Conservation (phyloP, 2,888 invertebrate genomes). For the Cylindroiulus punctatus region DNA sequence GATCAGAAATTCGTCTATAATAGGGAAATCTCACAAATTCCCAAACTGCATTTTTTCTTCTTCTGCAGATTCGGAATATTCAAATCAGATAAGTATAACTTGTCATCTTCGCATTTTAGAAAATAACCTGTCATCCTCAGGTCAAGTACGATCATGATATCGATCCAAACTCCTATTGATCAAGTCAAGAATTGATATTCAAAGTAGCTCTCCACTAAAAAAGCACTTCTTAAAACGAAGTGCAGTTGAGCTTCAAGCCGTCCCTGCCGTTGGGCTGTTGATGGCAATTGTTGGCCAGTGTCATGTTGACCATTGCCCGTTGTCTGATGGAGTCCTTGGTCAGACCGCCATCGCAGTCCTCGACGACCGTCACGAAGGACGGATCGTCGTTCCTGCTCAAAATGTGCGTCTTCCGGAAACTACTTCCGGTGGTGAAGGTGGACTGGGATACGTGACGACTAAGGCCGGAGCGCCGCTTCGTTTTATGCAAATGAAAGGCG, state of each 20-base stretch:
- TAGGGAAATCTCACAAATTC: no score
- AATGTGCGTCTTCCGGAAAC: slow-evolving; percentile 49
- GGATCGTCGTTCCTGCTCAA: slow-evolving; percentile 1
- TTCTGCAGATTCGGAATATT: no score
- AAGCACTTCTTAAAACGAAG: background rate
- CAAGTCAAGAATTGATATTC: no score
- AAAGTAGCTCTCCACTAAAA: no score
- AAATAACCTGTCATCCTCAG: no score
- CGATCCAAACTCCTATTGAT: no score
- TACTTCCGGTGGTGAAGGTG: slow-evolving; percentile 30
- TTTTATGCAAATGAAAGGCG: slow-evolving; percentile 80
- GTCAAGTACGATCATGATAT: no score
- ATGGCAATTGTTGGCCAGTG: background rate
- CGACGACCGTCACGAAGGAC: background rate
- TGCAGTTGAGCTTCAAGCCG: background rate
- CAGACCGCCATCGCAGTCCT: background rate
- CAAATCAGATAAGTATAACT: no score
- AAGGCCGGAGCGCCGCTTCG: slow-evolving; percentile 26
- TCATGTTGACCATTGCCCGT: slow-evolving; percentile 15
- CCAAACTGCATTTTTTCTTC: no score
- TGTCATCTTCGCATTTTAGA: no score
- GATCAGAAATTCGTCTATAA: no score
- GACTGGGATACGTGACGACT: slow-evolving; percentile 31
- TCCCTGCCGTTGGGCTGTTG: background rate
- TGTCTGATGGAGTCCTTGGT: background rate